Conservation (phyloP, 2,113 vertebrate species). For the Piprites chloris region DNA sequence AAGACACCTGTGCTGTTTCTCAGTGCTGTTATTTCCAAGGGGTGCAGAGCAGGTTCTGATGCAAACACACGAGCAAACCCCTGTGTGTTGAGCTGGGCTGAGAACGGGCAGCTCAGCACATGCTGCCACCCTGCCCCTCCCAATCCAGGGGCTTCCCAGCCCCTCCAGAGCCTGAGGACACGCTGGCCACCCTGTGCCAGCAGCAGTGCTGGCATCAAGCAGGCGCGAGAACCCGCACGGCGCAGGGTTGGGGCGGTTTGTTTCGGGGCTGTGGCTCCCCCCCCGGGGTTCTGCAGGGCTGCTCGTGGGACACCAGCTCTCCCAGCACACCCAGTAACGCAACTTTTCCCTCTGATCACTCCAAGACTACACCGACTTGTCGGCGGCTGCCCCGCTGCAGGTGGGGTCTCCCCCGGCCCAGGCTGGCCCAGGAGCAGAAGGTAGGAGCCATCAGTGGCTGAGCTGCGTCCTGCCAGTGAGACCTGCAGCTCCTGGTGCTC, state of each 20-base stretch:
- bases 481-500: neutral
- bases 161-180: neutral
- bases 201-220: neutral
- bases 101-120: neutral
- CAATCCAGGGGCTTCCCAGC: neutral
- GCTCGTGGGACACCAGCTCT: neutral
- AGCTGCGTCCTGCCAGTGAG: neutral
- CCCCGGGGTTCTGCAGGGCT: neutral
- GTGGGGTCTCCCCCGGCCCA: slow-evolving; percentile 2
- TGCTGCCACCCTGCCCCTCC: neutral
- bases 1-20: neutral
- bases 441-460: slow-evolving; percentile 35
- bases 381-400: slow-evolving; percentile 25
- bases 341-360: slow-evolving; percentile 27
- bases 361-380: slow-evolving; percentile 52
- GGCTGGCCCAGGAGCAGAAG: slow-evolving; percentile 52
- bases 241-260: neutral
- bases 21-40: neutral
- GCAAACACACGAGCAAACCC: no score
- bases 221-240: accelerated
- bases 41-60: neutral
- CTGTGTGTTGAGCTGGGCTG: neutral
- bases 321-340: neutral
- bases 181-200: neutral
- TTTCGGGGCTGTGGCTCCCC: neutral